Conservation (phyloP, 2,113 vertebrate genomes). For the Proterorhinus semilunaris region DNA sequence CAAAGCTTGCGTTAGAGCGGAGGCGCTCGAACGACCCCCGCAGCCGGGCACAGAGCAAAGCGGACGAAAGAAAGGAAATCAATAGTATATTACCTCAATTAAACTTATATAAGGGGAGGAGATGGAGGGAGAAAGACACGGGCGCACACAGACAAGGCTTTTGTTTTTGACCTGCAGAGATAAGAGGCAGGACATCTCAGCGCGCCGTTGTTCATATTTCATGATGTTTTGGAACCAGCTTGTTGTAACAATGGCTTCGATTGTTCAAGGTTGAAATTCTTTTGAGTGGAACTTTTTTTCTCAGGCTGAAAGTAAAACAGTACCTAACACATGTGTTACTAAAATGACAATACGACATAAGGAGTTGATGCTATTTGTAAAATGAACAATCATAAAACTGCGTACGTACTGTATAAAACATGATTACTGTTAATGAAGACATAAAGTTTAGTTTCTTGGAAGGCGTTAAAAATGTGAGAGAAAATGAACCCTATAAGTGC, state of each 20-base stretch:
- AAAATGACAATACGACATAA: too few species aligned
- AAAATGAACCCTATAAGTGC: conserved; percentile 18
- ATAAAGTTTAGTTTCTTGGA: background rate
- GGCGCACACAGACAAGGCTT: conserved; percentile 8
- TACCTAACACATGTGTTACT: too few species aligned
- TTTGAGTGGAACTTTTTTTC: too few species aligned
- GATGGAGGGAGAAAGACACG: conserved; percentile 4
- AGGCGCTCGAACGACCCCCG: conserved; percentile 24
- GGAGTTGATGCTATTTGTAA: too few species aligned
- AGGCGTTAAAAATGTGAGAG: conserved; percentile 7
- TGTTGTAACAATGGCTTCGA: background rate
- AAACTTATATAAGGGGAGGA: conserved; percentile 31
- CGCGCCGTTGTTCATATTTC: too few species aligned
- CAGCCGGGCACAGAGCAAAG: conserved; percentile 50
- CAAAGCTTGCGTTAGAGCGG: conserved; percentile 33
- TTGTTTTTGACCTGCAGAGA: background rate
- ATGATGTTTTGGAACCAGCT: background rate
- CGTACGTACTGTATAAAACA: too few species aligned
- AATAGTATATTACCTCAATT: conserved; percentile 68
- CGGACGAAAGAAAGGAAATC: conserved; percentile 46
- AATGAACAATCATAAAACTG: too few species aligned
- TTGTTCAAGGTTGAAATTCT: too few species aligned
- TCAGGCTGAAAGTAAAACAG: too few species aligned
- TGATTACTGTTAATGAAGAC: background rate
- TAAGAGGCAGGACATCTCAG: too few species aligned